Conservation (phyloP, 2,888 invertebrate species). For the Polydrusus cervinus region DNA sequence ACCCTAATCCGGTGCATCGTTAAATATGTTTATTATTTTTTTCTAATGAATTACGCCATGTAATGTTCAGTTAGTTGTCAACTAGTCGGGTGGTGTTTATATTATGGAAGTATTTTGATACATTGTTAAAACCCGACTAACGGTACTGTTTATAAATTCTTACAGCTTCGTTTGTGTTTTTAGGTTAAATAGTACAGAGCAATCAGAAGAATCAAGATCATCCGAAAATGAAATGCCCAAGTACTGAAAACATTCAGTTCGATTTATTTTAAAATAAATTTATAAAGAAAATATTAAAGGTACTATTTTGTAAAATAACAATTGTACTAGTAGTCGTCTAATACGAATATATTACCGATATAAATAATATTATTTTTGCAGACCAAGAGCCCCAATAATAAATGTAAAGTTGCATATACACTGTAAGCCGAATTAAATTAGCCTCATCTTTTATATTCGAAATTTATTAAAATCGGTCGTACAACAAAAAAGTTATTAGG, state of each 20-base stretch:
- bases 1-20: too few species aligned
- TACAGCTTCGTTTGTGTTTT: conserved; percentile 55
- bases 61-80: too few species aligned
- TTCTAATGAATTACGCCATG: too few species aligned
- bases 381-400: conserved; percentile 1
- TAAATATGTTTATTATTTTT: too few species aligned
- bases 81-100: too few species aligned
- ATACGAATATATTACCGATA: conserved; percentile 42
- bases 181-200: conserved; percentile 65
- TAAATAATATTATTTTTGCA: conserved; percentile 25
- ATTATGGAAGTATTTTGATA: too few species aligned
- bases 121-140: too few species aligned
- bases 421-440: too few species aligned
- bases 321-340: conserved; percentile 37
- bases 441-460: too few species aligned
- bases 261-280: conserved; percentile 32
- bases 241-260: conserved; percentile 35
- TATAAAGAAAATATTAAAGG: conserved; percentile 14
- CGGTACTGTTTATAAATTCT: too few species aligned
- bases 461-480: too few species aligned
- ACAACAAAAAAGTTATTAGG: too few species aligned
- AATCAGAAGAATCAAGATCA: conserved; percentile 60
- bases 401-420: background rate
- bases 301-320: conserved; percentile 46
- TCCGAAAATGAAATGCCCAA: conserved; percentile 59